Evolutionary conservation across 2,888 invertebrate species (phyloP), one percentile per base, ranked within the genome.

Genomic region (Megaustenia siamemsis): DNA sequence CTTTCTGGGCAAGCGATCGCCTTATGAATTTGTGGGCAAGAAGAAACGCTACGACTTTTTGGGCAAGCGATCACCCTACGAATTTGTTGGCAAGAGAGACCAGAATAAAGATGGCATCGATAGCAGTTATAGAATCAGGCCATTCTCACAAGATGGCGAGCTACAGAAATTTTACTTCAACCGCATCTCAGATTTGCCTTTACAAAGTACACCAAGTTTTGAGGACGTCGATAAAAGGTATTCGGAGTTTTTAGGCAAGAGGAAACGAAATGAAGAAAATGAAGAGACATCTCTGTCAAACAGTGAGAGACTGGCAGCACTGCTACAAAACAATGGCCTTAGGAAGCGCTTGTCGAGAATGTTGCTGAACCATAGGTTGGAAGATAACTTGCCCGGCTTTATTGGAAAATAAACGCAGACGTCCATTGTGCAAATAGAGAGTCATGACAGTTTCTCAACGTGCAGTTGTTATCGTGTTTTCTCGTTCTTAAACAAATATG

Each of bases 161-260:
- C 0, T 12, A 8, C n/a, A 40, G 6, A n/a, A 6, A 1, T 2
- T 8, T 21, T 1, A 43, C 28, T 71, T 63, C 21, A 43, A 2
- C 24, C 18, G 10, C 40, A 40, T 38, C 1, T 24, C 40, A 10
- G 40, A 38, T 8, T 5, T 6, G 40, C 24, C 21, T n/a, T 40
- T 10, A 24, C 69, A 8, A 43, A 40, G 1, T 10, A 0, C n/a
- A 15, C 43, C 2, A 71, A 45, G n/a, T 1, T n/a, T 71, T n/a
- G 40, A 10, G 18, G 28, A 32, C 66, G n/a, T 1, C 12, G 49
- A 35, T 8, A 82, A 75, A 60, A 53, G 82, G 40, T 82, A 82
- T 63, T 56, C 82, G 5, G 82, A 82, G 32, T 82, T 82, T 38
- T 28, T 82, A 12, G 82, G 82, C 40, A 81, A 71, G 49, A 24